Conservation (phyloP, 2,797 vertebrate species). For the Periparus ater region DNA sequence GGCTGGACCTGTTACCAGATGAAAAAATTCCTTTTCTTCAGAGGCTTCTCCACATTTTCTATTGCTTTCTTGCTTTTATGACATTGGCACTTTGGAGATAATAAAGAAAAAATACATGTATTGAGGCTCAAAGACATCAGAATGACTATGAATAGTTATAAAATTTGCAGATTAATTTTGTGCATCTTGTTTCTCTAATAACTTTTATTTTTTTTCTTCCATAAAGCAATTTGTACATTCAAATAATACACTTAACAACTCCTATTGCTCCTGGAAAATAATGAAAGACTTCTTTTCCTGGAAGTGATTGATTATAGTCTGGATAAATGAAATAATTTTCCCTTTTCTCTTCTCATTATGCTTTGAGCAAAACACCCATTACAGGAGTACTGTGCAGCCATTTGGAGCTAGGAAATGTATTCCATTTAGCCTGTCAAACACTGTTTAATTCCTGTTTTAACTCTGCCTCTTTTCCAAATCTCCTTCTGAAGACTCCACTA, state of each 20-base stretch:
- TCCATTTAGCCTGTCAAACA: constrained; percentile 53
- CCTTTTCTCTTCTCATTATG: constrained; percentile 7
- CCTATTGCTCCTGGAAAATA: constrained; percentile 26
- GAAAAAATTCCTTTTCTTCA: constrained; percentile 1
- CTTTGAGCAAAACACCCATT: constrained; percentile 39
- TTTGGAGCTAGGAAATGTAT: constrained; percentile 46
- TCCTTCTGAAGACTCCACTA: constrained; percentile 18
- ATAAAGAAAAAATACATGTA: background rate
- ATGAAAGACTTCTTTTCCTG: constrained; percentile 29
- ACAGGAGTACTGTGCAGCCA: background rate
- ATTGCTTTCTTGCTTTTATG: background rate
- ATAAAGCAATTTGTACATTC: background rate
- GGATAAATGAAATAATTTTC: constrained; percentile 50
- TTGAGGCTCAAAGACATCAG: background rate
- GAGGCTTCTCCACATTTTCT: background rate
- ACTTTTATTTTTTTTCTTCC: background rate
- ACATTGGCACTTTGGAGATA: background rate
- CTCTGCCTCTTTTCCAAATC: constrained; percentile 21
- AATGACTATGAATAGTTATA: background rate
- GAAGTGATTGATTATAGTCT: constrained; percentile 45
- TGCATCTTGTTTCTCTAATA: background rate
- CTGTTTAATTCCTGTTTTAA: constrained; percentile 44
- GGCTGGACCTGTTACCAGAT: background rate
- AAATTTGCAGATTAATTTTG: background rate
- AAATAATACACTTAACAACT: constrained; percentile 4